Evolutionary conservation across 1,140 invertebrate species (phyloP), one percentile per base, ranked within the genome.

Genomic region (Maconellicoccus hirsutus): DNA sequence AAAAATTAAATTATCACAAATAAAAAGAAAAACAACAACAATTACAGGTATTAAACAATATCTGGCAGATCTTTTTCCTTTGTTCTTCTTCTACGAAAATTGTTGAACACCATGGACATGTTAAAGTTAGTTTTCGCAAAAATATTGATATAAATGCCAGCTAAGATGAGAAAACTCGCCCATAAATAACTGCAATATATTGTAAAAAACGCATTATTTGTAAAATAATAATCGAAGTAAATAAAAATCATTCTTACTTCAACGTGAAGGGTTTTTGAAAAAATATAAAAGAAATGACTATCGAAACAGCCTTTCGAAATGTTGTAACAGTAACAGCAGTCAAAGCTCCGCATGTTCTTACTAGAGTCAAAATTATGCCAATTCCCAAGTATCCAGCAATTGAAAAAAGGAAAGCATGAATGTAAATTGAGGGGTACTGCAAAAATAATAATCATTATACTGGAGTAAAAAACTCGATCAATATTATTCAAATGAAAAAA

Each of bases 231-330:
- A 75, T 27, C 63, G 70, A 70, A 52, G n/a, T 61, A 52, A 74
- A 33, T n/a, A 29, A 75, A 73, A 39, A 73, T 80, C 73, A 71
- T 74, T 87, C 90, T 89, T 84, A 96, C 90, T 94, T 90, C 72
- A 91, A 84, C 12, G 92, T 93, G 77, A 98, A 98, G 6, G 95
- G 94, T 79, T 98, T 98, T 78, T 88, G 87, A 77, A 98, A 98
- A 74, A 96, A 87, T 42, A 96, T 73, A 80, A 98, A 98, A 0
- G 94, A 97, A 72, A 97, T 82, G 39, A 94, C 81, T 69, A 98
- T 96, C 0, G 94, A 94, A 0, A 97, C 82, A 23, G 93, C 93
- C 82, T 98, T 97, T 63, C 94, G 81, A 76, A 87, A 89, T 0
- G 89, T 91, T 12, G 89, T 91, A 27, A 95, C 92, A 16, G 93